Conservation (phyloP, 2,888 invertebrate species). For the Netelia virgata region DNA sequence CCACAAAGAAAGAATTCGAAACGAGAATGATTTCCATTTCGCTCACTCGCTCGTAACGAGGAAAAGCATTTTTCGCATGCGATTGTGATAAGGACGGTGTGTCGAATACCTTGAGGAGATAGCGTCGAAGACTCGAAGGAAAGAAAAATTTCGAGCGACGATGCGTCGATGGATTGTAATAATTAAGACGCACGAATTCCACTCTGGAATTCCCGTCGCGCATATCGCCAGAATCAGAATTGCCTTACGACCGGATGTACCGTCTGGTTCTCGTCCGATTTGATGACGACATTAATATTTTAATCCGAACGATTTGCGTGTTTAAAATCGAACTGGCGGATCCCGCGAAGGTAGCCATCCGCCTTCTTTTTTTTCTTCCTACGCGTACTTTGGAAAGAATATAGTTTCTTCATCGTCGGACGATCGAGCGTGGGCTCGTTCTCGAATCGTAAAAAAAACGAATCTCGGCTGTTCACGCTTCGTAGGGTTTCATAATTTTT, state of each 20-base stretch:
- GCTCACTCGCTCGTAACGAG: too few relatives aligned
- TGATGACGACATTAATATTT: background rate
- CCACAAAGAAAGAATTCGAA: too few relatives aligned
- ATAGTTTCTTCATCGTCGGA: conserved; percentile 2
- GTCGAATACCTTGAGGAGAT: too few relatives aligned
- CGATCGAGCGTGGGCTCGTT: conserved; percentile 2
- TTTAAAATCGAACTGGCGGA: background rate
- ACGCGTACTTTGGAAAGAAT: conserved; percentile 14
- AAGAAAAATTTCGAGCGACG: too few relatives aligned
- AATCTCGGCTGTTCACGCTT: too few relatives aligned
- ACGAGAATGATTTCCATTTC: too few relatives aligned
- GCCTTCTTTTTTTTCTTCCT: background rate
- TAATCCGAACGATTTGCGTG: background rate
- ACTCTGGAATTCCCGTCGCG: background rate
- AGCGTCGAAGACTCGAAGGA: too few relatives aligned
- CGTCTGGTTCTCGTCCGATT: background rate
- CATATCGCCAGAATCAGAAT: background rate
- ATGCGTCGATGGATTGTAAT: too few relatives aligned
- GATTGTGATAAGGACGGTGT: too few relatives aligned
- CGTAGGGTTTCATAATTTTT: too few relatives aligned
- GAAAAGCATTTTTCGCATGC: too few relatives aligned
- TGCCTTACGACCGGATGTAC: background rate
- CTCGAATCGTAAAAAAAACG: background rate
- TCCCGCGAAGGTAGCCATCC: background rate
- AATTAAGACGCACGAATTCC: background rate